These are phyloP conservation scores for Eubasilissa splendida DNA, from an alignment of 2,888 invertebrate species.

Conservation along the genomic window DNA sequence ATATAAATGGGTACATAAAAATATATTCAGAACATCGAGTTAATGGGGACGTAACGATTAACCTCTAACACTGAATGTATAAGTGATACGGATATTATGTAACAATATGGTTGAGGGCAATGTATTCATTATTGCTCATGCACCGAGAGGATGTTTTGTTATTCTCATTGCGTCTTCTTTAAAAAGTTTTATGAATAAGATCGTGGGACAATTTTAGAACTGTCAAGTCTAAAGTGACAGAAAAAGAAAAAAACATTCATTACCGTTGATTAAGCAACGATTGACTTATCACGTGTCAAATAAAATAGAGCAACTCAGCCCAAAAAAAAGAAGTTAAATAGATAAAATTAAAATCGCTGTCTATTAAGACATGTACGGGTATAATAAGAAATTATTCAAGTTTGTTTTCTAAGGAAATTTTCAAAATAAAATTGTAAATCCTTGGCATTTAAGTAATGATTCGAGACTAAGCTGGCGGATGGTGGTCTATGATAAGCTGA, in stretches of 20 bases:
- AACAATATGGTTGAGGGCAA: neutral
- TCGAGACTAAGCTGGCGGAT: constrained; percentile 9
- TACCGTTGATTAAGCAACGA: neutral
- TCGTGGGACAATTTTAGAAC: neutral
- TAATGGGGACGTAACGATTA: too few species aligned
- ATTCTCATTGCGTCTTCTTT: constrained; percentile 10
- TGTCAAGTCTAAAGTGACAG: neutral
- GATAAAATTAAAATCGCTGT: too few species aligned
- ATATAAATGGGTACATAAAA: too few species aligned
- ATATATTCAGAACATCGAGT: too few species aligned
- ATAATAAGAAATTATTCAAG: too few species aligned
- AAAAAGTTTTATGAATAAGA: neutral
- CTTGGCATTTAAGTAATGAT: constrained; percentile 19
- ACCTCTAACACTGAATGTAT: too few species aligned
- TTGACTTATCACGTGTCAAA: too few species aligned
- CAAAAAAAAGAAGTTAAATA: too few species aligned
- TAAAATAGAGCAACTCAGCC: too few species aligned
- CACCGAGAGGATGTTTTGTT: neutral
- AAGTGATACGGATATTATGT: too few species aligned
- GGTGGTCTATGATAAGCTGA: constrained; percentile 18
- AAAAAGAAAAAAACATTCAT: neutral
- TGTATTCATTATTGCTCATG: constrained; percentile 24
- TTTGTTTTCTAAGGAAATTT: too few species aligned
- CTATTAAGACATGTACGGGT: too few species aligned
- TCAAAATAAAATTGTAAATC: neutral